These are phyloP conservation scores for Microctenopoma steveboyesi DNA, from an alignment of 2,797 vertebrate genomes.

Conservation along the genomic window DNA sequence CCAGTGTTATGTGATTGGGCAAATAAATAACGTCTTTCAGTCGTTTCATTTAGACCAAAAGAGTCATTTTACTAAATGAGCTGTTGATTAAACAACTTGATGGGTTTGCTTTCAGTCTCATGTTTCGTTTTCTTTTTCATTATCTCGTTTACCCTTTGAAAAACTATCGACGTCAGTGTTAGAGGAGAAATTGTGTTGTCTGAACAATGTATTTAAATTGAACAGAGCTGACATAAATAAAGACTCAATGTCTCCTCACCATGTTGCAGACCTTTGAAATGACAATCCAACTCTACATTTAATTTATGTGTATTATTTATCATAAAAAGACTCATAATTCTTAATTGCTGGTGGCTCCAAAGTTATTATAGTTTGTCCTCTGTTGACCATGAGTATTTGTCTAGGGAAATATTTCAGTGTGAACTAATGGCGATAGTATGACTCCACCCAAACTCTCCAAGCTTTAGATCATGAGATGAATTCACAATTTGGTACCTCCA, in stretches of 20 bases:
- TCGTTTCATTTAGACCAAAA: neutral
- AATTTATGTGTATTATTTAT: neutral
- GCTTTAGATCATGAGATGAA: neutral
- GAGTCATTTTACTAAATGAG: neutral
- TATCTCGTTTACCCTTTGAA: neutral
- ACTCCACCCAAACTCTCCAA: neutral
- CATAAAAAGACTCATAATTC: neutral
- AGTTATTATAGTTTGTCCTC: neutral
- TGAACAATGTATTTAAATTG: constrained; percentile 4
- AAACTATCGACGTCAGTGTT: neutral
- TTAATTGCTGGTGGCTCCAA: neutral
- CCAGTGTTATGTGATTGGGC: neutral
- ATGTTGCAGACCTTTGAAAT: neutral
- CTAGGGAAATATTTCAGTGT: too few species aligned
- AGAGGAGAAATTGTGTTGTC: neutral
- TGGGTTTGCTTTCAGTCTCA: neutral
- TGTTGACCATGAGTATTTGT: neutral
- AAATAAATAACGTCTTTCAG: neutral
- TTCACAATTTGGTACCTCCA: neutral
- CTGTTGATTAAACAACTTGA: neutral
- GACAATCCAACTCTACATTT: neutral
- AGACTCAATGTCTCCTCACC: neutral
- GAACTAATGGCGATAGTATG: too few species aligned
- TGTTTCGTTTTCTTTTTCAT: neutral
- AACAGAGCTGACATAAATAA: neutral